Conservation (phyloP, 2,888 invertebrate species). For the Hipparchia semele region DNA sequence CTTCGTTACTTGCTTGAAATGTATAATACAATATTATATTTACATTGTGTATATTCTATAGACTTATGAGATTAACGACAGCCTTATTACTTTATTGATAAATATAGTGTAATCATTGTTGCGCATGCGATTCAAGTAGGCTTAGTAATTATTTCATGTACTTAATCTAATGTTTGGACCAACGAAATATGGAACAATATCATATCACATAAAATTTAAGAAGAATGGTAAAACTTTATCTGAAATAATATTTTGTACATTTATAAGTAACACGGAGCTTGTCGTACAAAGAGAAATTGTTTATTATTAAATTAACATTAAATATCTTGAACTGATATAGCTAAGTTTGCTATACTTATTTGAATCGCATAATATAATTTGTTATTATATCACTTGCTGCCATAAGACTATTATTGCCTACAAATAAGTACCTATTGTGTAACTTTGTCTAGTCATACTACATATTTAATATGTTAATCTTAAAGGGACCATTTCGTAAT, state of each 20-base stretch:
- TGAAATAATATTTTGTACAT: not conserved
- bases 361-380: slow-evolving; percentile 29
- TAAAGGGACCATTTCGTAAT: slow-evolving; percentile 38
- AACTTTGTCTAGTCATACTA: slow-evolving; percentile 63
- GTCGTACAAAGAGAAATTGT: not conserved
- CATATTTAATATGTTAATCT: slow-evolving; percentile 39
- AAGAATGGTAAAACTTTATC: not conserved
- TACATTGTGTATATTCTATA: slow-evolving; percentile 31
- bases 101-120: slow-evolving; percentile 22
- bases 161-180: slow-evolving; percentile 27
- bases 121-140: slow-evolving; percentile 35
- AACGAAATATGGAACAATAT: slow-evolving; percentile 14
- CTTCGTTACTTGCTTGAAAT: slow-evolving; percentile 54
- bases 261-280: not conserved
- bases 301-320: not conserved
- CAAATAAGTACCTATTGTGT: slow-evolving; percentile 42
- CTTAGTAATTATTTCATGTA: slow-evolving; percentile 10
- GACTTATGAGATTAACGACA: slow-evolving; percentile 55
- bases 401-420: slow-evolving; percentile 45
- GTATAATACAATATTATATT: slow-evolving; percentile 42
- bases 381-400: slow-evolving; percentile 45
- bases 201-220: slow-evolving; percentile 13
- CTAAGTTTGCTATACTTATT: slow-evolving; percentile 23
- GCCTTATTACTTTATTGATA: slow-evolving; percentile 26
- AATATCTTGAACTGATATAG: not conserved